These are phyloP conservation scores for Meloidogyne exigua DNA, from an alignment of 1,140 invertebrate species.

Conservation along the genomic window DNA sequence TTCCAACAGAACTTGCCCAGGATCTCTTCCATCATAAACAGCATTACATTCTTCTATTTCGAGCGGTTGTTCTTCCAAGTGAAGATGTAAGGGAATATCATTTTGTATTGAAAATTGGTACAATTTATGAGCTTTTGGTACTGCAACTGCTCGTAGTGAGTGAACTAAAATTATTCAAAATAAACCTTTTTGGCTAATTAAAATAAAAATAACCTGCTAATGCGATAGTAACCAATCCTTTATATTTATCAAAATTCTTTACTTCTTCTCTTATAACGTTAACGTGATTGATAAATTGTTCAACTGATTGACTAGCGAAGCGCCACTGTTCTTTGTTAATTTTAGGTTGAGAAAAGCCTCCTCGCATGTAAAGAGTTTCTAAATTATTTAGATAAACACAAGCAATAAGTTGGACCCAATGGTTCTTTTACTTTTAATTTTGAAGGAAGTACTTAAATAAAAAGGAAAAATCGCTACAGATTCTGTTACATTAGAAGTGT, in stretches of 20 bases:
- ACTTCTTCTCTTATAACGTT: constrained; percentile 14
- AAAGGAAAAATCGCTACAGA: too few relatives aligned
- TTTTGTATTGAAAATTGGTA: constrained; percentile 41
- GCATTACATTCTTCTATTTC: constrained; percentile 49
- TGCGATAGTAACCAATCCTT: constrained; percentile 38
- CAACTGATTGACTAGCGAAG: constrained; percentile 36
- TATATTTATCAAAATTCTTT: neutral
- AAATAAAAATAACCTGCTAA: constrained; percentile 48
- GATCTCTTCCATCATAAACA: constrained; percentile 17
- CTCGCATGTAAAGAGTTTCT: constrained; percentile 45
- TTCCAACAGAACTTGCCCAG: constrained; percentile 34
- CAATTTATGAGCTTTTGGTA: constrained; percentile 36
- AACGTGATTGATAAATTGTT: constrained; percentile 48
- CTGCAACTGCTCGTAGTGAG: constrained; percentile 56
- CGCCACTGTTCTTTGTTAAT: constrained; percentile 44
- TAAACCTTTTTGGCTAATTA: neutral
- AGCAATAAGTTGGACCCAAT: too few relatives aligned
- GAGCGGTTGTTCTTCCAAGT: constrained; percentile 60
- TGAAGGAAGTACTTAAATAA: too few relatives aligned
- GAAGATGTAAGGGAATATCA: constrained; percentile 54
- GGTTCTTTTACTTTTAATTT: too few relatives aligned
- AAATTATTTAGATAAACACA: constrained; percentile 38
- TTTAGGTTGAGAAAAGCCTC: constrained; percentile 37
- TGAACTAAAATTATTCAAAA: constrained; percentile 47
- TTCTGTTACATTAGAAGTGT: too few relatives aligned